Evolutionary conservation across 2,113 vertebrate species (phyloP).

Genomic region (Colius striatus): DNA sequence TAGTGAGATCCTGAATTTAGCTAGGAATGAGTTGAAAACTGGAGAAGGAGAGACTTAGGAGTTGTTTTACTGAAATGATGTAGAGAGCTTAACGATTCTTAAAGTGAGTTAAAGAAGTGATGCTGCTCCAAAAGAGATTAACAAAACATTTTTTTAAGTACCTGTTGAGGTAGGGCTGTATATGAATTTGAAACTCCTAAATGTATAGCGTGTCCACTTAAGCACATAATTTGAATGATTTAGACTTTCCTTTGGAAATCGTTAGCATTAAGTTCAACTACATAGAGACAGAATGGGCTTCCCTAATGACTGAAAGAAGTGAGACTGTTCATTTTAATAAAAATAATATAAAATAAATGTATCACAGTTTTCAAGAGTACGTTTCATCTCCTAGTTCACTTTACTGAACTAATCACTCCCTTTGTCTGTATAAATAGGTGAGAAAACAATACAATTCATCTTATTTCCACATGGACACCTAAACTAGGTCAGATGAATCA

Average conservation of each 20-base stretch:
- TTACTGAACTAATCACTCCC: neutral
- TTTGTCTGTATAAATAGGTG: neutral
- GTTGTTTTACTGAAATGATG: neutral
- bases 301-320: neutral
- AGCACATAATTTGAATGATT: neutral
- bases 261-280: neutral
- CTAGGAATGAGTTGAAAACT: neutral
- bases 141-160: neutral
- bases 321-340: neutral
- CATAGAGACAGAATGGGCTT: neutral
- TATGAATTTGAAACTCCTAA: neutral
- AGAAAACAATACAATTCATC: neutral
- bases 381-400: neutral
- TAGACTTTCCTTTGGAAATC: neutral
- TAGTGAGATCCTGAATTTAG: neutral
- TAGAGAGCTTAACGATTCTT: neutral
- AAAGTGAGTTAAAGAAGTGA: neutral
- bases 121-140: neutral
- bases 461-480: constrained; percentile 21
- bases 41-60: neutral
- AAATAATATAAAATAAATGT: neutral
- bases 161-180: neutral
- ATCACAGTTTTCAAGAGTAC: neutral
- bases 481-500: constrained; percentile 38
- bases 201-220: neutral